Conservation (phyloP, 2,113 vertebrate genomes). For the Dryoscopus gambensis region DNA sequence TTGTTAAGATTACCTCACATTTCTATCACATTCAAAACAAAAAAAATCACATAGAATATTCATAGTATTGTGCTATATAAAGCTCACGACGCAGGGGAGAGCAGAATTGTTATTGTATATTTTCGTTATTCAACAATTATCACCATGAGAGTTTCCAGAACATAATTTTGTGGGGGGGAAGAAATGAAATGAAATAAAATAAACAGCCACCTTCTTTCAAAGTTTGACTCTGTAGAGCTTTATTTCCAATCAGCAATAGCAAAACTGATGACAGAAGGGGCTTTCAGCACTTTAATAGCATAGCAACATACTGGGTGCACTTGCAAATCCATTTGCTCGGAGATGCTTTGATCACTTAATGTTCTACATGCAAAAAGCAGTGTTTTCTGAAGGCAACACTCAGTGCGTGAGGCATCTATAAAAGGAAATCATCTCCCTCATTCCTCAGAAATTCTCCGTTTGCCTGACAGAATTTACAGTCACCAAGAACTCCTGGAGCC, state of each 20-base stretch:
- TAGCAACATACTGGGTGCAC: background rate
- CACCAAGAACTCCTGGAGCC: background rate
- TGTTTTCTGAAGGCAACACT: background rate
- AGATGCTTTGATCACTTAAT: background rate
- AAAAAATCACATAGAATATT: background rate
- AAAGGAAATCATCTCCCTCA: background rate
- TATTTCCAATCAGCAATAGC: background rate
- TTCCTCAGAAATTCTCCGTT: background rate
- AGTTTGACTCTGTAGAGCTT: background rate
- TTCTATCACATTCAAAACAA: background rate
- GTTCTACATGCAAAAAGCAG: background rate
- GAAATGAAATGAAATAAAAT: background rate
- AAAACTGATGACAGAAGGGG: background rate
- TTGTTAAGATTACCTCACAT: background rate
- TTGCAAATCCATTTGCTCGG: background rate
- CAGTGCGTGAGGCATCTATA: background rate
- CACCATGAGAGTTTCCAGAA: background rate
- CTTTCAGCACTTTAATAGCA: slow-evolving; percentile 2
- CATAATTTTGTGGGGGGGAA: background rate
- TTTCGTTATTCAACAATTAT: slow-evolving; percentile 4
- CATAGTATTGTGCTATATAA: background rate
- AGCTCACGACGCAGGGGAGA: background rate
- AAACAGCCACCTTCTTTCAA: background rate
- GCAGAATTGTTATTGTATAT: background rate
- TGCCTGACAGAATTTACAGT: background rate